These are phyloP conservation scores for Mactra quadrangularis DNA, from an alignment of 1,140 invertebrate genomes.

Conservation along the genomic window DNA sequence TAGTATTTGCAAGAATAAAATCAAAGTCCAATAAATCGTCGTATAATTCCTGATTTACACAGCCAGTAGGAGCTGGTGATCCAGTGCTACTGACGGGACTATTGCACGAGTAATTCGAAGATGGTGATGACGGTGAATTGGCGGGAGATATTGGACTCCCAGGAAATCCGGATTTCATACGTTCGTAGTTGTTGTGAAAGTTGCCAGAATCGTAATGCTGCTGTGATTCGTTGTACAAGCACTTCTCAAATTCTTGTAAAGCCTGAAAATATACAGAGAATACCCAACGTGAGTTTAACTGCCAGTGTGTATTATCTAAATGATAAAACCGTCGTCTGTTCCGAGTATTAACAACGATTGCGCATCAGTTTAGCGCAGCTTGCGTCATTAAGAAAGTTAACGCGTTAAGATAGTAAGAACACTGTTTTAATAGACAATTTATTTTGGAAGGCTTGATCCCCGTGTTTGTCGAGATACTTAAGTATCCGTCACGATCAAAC, in stretches of 20 bases:
- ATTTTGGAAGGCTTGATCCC: conserved; percentile 17
- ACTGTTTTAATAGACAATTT: not conserved
- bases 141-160: conserved; percentile 42
- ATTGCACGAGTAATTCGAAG: conserved; percentile 57
- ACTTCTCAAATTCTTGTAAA: conserved; percentile 80
- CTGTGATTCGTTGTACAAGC: conserved; percentile 66
- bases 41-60: conserved; percentile 62
- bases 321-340: no score
- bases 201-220: conserved; percentile 72
- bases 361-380: conserved; percentile 11
- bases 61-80: conserved; percentile 3
- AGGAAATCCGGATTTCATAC: conserved; percentile 44
- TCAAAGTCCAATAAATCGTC: conserved; percentile 82
- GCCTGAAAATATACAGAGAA: conserved; percentile 72
- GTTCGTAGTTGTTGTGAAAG: conserved; percentile 71
- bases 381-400: conserved; percentile 1
- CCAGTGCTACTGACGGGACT: conserved; percentile 18
- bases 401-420: no score
- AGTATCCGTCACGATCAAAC: conserved; percentile 15
- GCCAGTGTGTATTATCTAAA: no score
- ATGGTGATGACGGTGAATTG: conserved; percentile 44
- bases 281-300: not conserved
- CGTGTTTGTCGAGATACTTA: conserved; percentile 24
- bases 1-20: conserved; percentile 81
- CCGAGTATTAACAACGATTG: no score